phyloP scores from a whole-genome alignment of 2,888 invertebrate genomes.

The Brachyptera risi region DNA sequence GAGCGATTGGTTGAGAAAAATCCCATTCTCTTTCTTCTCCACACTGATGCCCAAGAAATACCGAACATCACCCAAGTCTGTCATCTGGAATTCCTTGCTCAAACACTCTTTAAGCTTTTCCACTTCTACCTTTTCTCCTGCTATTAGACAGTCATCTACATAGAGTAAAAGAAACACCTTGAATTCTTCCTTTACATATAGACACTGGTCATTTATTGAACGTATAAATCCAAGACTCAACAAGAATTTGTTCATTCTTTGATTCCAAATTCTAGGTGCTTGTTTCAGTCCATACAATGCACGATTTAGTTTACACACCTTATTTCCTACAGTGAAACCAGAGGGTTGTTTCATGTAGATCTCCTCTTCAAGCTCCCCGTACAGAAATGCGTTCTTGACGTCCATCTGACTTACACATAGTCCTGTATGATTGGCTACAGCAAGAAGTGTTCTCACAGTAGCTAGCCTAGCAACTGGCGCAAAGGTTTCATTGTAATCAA shows the following conservation, averaged over 20 bases:
- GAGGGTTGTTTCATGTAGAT: conserved; percentile 37
- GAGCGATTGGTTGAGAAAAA: conserved; percentile 35
- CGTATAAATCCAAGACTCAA: neutral
- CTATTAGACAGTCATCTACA: neutral
- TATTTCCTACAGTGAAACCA: conserved; percentile 1
- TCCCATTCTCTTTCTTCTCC: conserved; percentile 25
- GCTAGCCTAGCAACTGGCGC: conserved; percentile 26
- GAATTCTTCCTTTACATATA: neutral
- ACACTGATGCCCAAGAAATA: conserved; percentile 16
- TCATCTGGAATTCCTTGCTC: conserved; percentile 8
- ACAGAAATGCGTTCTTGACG: too few relatives aligned
- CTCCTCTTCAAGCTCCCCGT: conserved; percentile 36
- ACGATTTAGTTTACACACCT: neutral
- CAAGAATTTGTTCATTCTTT: conserved; percentile 13
- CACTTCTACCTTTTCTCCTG: neutral
- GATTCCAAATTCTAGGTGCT: conserved; percentile 23
- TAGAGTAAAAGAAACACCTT: neutral
- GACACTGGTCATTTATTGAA: neutral
- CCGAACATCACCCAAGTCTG: too few relatives aligned
- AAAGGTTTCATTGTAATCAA: conserved; percentile 25
- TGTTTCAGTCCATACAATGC: conserved; percentile 24
- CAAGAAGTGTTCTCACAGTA: conserved; percentile 23
- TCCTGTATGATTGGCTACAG: neutral
- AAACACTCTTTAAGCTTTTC: neutral
- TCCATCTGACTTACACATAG: conserved; percentile 29